Base-by-base conservation (phyloP, 1,140 invertebrate species). In the Atta colombica region DNA sequence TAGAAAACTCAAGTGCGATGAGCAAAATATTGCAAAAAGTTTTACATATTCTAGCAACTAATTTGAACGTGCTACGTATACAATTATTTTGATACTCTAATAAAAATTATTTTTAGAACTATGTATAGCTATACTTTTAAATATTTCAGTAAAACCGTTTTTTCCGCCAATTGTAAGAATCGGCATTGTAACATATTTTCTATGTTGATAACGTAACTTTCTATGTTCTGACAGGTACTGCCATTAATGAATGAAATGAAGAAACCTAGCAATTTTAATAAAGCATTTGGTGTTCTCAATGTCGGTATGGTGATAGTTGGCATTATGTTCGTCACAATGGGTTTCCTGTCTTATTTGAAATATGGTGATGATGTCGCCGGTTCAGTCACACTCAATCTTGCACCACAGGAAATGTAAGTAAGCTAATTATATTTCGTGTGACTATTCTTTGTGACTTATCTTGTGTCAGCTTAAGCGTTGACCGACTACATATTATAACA, bases 221-320 rank as follows among this genome's bases (percentile, higher is more conserved):
- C 3, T 66, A 66, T n/a, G 3, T 63, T 72, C 12, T 55, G 21
- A 84, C 87, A 98, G 98, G 97, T 99, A 60, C 95, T 99, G 87
- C 98, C 98, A 0, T 93, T 99, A 89, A 98, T 99, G 94, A 98
- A 98, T 92, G 97, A 98, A 93, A 99, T 99, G 98, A 97, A 96
- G 89, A 96, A 96, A n/a, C 97, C 98, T 0, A 95, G 96, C 85
- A 96, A 97, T 82, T 99, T 99, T 94, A 96, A 96, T 75, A 97
- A 96, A 85, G 95, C 96, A 3, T 93, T 97, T 5, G 98, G 98
- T 0, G 98, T 99, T 0, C 94, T 99, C 8, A 99, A 99, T 93
- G 96, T 97, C 3, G 97, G 98, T 58, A 99, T 99, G 98, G 93
- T 97, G 0, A 95, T 97, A 28, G 98, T 99, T 0, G 97, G 97